Evolutionary conservation across 1,140 invertebrate genomes (phyloP), one percentile per base, ranked within the genome.

Genomic region (Drosophila micromelanica): DNA sequence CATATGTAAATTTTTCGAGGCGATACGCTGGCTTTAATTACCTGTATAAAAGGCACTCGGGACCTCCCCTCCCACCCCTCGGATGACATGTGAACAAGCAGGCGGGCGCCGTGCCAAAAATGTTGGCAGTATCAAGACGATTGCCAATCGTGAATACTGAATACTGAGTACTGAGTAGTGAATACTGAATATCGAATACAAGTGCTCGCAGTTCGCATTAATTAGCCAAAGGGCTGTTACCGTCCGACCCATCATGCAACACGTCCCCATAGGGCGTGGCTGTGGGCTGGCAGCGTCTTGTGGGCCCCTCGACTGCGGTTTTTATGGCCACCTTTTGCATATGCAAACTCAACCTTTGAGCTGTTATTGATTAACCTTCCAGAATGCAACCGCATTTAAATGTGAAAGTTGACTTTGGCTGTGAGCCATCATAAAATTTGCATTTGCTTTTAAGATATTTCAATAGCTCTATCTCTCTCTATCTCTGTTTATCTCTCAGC

Each of bases 21-120:
- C 65, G 62, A 69, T 63, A 64, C 73, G 67, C 51, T 60, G 77
- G 67, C 78, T 86, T 86, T 86, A 86, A 86, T 86, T 86, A 86
- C 82, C 78, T 70, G 82, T 71, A 86, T 81, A 78, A 73, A 78
- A 87, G 77, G 49, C 65, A 69, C 11, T 49, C 43, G 38, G 45
- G 55, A 38, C 42, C 55, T 42, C n/a, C 48, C 54, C 3, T 13
- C 20, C 32, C 65, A 42, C 6, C 30, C 3, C 56, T 48, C 57
- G 60, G 46, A 40, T 49, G 56, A 43, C 77, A 76, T 78, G 73
- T 85, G 76, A 84, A 82, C 80, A 82, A 82, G 80, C 46, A 63
- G 73, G 30, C 62, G 74, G 81, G 81, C 82, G 59, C 27, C 46
- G 61, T 87, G 81, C 81, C 81, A 85, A 86, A 84, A 74, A 37